Base-by-base conservation (phyloP, 2,888 invertebrate species). In the Pollenia amentaria region DNA sequence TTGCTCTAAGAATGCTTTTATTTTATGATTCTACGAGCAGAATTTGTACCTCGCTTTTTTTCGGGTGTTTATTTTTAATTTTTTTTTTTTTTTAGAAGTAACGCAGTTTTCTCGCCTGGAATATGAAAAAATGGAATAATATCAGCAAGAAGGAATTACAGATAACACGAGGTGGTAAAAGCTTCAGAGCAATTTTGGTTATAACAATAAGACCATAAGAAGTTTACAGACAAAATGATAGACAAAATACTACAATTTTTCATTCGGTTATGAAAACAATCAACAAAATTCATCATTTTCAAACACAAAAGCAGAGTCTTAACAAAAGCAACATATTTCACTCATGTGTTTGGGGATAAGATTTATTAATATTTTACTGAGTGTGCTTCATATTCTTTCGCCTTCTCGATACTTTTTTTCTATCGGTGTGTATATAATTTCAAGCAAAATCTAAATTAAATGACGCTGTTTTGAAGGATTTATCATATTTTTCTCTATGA, bases 1-100 rank as follows among this genome's bases (percentile, higher is more conserved):
- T 85, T 82, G 62, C 60, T 77, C 57, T 77, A 73, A 67, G 51
- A 73, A 82, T 82, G 82, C 77, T 72, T 85, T 85, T 77, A 77
- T 82, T 85, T 85, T 82, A 82, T 84, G 84, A 80, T 80, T 69
- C 53, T 67, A 42, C 53, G 53, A 29, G 21, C 65, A 62, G 76
- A 40, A 38, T 76, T 82, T 70, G 53, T 77, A 75, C 75, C 77
- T 83, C n/a, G n/a, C n/a, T n/a, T n/a, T n/a, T n/a, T n/a, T n/a
- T n/a, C n/a, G n/a, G n/a, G n/a, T n/a, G n/a, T n/a, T n/a, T 77
- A 16, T 65, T 57, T 38, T 79, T 18, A 44, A 38, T 16, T 73
- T 14, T 67, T 67, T 67, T 67, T 67, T 44, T 8, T 64, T 53
- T 69, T 53, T 14, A 75, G 6, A 80, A 64, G n/a, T 18, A 76